These are phyloP conservation scores for Coleophora deauratella DNA, from an alignment of 2,888 invertebrate species.

Conservation along the genomic window DNA sequence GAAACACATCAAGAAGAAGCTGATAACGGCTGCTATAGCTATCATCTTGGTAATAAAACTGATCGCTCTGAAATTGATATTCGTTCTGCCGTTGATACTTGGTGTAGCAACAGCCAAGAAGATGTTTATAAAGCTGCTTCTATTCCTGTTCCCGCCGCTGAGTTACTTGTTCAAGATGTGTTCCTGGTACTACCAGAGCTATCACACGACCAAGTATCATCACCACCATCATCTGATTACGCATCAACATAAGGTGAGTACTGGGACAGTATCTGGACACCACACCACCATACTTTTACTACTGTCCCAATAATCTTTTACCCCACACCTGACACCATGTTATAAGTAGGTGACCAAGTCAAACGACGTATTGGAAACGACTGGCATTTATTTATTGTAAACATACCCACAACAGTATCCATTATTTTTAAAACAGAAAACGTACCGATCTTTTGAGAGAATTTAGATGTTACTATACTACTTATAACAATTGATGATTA, in stretches of 20 bases:
- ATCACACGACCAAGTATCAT: constrained; percentile 83
- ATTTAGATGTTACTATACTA: too few species aligned
- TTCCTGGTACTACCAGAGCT: constrained; percentile 84
- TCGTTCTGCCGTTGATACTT: constrained; percentile 84
- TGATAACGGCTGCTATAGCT: constrained; percentile 83
- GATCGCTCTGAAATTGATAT: constrained; percentile 85
- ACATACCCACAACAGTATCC: too few species aligned
- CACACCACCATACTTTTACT: too few species aligned
- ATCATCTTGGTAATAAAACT: constrained; percentile 85
- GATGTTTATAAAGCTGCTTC: constrained; percentile 83
- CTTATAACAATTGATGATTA: too few species aligned
- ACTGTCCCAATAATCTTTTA: too few species aligned
- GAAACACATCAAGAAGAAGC: constrained; percentile 83
- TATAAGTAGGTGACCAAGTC: too few species aligned
- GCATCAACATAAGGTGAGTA: constrained; percentile 77
- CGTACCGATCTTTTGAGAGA: too few species aligned
- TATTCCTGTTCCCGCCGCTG: constrained; percentile 88
- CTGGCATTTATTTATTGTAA: too few species aligned
- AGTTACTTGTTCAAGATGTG: constrained; percentile 89
- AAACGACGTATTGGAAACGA: too few species aligned
- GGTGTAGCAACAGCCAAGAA: constrained; percentile 90
- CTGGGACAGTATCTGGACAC: too few species aligned
- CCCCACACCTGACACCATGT: too few species aligned
- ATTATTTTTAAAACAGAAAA: too few species aligned
- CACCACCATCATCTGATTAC: constrained; percentile 87